Conservation (phyloP, 2,113 vertebrate species). For the Neotragus pygmaeus region DNA sequence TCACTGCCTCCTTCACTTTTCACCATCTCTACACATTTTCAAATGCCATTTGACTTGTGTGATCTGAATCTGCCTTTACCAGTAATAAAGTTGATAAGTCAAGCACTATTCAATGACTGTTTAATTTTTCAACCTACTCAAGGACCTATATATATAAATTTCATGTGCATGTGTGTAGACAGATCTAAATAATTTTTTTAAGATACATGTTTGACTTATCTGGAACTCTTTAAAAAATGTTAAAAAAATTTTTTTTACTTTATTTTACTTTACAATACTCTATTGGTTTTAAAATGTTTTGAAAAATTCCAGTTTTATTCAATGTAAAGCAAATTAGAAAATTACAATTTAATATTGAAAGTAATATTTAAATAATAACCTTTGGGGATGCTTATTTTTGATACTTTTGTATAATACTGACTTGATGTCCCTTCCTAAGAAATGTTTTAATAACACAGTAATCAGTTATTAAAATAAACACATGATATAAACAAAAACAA, state of each 20-base stretch:
- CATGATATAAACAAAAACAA: neutral
- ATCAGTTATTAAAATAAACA: conserved; percentile 3
- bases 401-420: neutral
- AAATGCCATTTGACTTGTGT: neutral
- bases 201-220: neutral
- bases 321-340: neutral
- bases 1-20: neutral
- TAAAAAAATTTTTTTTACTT: too few relatives aligned
- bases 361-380: neutral
- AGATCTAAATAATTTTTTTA: neutral
- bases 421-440: neutral
- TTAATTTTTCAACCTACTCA: neutral
- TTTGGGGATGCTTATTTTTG: neutral
- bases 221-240: neutral
- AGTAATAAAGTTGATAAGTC: neutral
- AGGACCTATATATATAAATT: neutral
- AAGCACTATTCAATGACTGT: neutral
- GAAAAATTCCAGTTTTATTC: neutral
- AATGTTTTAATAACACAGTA: neutral
- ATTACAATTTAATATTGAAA: neutral
- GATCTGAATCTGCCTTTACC: neutral
- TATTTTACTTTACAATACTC: too few relatives aligned
- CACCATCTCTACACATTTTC: neutral
- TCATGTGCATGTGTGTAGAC: neutral
- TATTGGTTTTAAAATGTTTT: neutral